phyloP scores from a whole-genome alignment of 2,113 vertebrate genomes.

The Nerophis ophidion region DNA sequence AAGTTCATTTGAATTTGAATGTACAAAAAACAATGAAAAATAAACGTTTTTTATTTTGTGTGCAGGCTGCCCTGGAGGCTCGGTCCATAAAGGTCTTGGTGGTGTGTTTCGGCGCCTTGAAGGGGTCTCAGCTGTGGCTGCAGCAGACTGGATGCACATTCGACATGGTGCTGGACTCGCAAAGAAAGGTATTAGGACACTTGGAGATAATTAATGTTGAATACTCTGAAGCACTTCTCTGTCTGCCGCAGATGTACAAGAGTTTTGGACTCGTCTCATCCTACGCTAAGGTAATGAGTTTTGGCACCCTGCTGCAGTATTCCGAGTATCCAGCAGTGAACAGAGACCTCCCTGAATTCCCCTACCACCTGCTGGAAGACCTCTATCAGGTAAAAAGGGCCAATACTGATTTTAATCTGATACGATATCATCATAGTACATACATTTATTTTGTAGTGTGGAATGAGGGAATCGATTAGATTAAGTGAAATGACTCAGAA shows the following conservation, averaged over 20 bases:
- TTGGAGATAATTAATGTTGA: background rate
- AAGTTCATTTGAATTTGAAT: too few relatives aligned
- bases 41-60: background rate
- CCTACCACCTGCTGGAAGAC: constrained; percentile 53
- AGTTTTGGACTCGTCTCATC: constrained; percentile 67
- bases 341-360: constrained; percentile 52
- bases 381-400: constrained; percentile 63
- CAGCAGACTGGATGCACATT: constrained; percentile 60
- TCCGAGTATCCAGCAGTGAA: constrained; percentile 38
- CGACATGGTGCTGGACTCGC: constrained; percentile 60
- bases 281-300: constrained; percentile 66
- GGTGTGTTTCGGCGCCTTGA: constrained; percentile 52
- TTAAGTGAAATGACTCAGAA: too few relatives aligned
- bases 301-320: constrained; percentile 52
- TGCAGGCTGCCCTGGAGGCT: constrained; percentile 53
- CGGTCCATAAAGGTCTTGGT: constrained; percentile 61
- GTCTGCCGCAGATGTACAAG: constrained; percentile 57
- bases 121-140: constrained; percentile 63
- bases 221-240: background rate
- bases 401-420: too few relatives aligned
- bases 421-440: too few relatives aligned
- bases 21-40: too few relatives aligned
- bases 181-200: constrained; percentile 45
- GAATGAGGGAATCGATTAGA: too few relatives aligned
- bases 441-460: too few relatives aligned